A percentile compares a stretch with the other conserved stretches of the same genome.
Conservation (phyloP, 2,113 vertebrate genomes). For the Entelurus aequoreus region DNA sequence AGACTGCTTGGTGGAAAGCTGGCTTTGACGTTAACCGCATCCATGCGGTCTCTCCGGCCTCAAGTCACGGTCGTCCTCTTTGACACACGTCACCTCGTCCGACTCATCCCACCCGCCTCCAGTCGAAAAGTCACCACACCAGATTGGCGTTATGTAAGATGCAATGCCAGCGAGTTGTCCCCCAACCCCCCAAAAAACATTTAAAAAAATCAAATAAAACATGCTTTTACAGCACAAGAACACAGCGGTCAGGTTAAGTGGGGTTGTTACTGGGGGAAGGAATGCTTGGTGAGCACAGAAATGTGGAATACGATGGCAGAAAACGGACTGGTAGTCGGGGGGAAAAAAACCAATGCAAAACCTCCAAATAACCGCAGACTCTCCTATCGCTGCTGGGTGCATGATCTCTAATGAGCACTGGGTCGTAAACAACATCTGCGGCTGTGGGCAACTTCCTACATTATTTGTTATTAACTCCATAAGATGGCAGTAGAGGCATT, state of each 20-base stretch:
- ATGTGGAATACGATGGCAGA: background rate
- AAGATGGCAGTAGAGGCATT: too few relatives aligned
- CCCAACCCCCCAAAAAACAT: too few relatives aligned
- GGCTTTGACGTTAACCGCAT: background rate
- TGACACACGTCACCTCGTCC: background rate
- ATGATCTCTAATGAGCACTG: too few relatives aligned
- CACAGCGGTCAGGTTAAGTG: constrained; percentile 3
- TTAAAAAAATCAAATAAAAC: constrained; percentile 24
- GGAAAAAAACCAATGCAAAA: too few relatives aligned
- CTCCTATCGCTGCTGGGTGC: too few relatives aligned
- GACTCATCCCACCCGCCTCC: background rate
- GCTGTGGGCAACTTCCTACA: too few relatives aligned
- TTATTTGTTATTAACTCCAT: too few relatives aligned
- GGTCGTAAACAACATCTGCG: too few relatives aligned
- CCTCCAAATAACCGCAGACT: too few relatives aligned
- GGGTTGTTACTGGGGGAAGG: constrained; percentile 19
- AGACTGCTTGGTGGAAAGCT: background rate
- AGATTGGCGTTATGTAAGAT: constrained; percentile 14
- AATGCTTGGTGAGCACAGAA: constrained; percentile 12
- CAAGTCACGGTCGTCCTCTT: background rate
- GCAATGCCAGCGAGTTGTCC: constrained; percentile 1
- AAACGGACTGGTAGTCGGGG: background rate
- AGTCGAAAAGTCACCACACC: constrained; percentile 32
- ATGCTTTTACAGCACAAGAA: constrained; percentile 33
- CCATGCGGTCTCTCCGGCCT: background rate